These are phyloP conservation scores for Montipora efflorescens DNA, from an alignment of 64 coral and sea anemone species.

Conservation along the genomic window DNA sequence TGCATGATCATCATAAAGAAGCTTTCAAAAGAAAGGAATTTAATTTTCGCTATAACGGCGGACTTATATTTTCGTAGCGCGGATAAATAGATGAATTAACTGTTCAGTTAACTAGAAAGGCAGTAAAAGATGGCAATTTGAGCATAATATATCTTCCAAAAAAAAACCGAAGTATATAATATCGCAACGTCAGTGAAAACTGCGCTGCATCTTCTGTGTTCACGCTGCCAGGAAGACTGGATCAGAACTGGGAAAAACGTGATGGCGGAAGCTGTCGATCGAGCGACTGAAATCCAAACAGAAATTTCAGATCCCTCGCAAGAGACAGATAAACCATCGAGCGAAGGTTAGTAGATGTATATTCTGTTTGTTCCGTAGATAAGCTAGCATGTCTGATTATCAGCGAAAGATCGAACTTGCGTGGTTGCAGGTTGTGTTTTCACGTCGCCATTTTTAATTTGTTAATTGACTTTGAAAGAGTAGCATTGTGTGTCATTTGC, in stretches of 20 bases:
- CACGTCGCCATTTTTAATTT: neutral
- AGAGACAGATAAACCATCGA: conserved; percentile 33
- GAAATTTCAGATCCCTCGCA: conserved; percentile 2
- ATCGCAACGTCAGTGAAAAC: neutral
- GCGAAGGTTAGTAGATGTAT: neutral
- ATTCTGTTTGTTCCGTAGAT: no score
- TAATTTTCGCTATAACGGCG: no score
- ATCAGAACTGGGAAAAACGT: neutral
- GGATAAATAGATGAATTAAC: neutral
- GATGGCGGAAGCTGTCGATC: conserved; percentile 6
- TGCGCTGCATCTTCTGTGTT: neutral
- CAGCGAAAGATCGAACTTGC: no score
- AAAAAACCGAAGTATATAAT: neutral
- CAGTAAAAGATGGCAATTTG: neutral
- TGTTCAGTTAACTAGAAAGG: no score
- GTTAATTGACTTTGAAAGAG: neutral
- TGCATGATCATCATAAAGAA: no score
- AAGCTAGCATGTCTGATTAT: no score
- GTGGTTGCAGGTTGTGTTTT: neutral
- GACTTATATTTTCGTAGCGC: no score
- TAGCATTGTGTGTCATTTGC: neutral
- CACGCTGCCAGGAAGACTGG: neutral
- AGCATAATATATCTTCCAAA: neutral
- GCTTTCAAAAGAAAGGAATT: no score
- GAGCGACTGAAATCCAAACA: neutral